Evolutionary conservation across 2,797 vertebrate genomes (phyloP).

Genomic region (Phataginus tricuspis): DNA sequence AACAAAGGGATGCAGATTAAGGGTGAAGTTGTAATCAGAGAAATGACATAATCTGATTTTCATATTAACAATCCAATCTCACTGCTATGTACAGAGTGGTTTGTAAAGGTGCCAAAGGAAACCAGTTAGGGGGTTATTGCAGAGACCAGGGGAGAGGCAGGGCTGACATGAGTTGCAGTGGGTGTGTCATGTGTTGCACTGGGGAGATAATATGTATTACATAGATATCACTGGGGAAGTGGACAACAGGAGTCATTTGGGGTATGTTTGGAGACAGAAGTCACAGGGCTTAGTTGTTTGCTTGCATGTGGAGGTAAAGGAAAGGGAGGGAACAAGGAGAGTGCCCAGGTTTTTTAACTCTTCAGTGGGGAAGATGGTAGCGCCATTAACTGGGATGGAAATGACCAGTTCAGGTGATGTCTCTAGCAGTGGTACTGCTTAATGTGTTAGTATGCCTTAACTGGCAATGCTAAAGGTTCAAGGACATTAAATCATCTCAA

Average conservation of each 20-base stretch:
- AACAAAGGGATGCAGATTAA: not conserved
- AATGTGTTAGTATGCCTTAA: not conserved
- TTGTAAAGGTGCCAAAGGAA: not conserved
- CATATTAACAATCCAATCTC: not conserved
- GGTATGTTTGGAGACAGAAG: not conserved
- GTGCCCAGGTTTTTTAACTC: not conserved
- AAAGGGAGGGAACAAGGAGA: not conserved
- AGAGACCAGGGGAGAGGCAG: not conserved
- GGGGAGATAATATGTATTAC: rapidly evolving
- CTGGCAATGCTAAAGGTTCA: not conserved
- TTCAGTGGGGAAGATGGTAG: not conserved
- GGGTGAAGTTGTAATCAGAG: not conserved
- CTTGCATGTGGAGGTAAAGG: not conserved
- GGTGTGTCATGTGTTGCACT: not conserved
- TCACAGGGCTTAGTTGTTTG: not conserved
- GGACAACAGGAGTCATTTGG: not conserved
- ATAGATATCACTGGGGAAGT: not conserved
- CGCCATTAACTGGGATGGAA: not conserved
- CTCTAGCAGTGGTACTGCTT: not conserved
- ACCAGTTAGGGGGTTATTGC: not conserved
- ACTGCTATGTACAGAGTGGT: not conserved
- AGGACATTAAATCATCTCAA: not conserved
- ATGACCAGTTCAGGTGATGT: not conserved
- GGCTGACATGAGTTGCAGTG: not conserved
- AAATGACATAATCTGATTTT: not conserved